Base-by-base conservation (phyloP, 2,888 invertebrate species). In the Candidula unifasciata region DNA sequence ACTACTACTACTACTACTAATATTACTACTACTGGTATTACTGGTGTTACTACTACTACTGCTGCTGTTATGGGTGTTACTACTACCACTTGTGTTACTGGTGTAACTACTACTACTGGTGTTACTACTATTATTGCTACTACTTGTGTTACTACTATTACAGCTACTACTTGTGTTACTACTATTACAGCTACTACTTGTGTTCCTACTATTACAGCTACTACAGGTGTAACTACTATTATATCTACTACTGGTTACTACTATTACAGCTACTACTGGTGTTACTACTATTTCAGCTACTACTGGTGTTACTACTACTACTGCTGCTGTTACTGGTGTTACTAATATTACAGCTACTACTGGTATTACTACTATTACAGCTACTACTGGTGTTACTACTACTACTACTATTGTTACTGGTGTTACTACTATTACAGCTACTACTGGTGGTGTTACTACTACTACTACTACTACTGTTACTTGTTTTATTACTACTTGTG, bases 101-200 rank as follows among this genome's bases (percentile, higher is more conserved):
- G 16, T 74, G 18, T 44, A 37, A 44, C 37, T 74, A n/a, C 74
- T 74, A 44, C 74, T 10, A 44, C 74, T 10, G 18, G 37, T 74
- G 37, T 10, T 74, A n/a, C 74, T 74, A 44, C 74, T 74, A 44
- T 44, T 74, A 44, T 44, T 74, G 3, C 74, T 74, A 44, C 52
- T 74, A n/a, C 73, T 71, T 10, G 27, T 71, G 27, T 21, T 71
- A 27, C 64, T 64, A 27, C 27, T 64, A 27, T 21, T 27, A 27
- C 64, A 8, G 18, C 64, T 27, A 27, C 3, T 27, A 27, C 64
- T 27, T 8, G 16, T 27, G 3, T 21, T 27, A 2, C 64, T 27
- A 27, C 64, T 27, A 27, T 21, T 64, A 27, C 64, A 8, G 18
- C 64, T 27, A 27, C 64, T 27, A 27, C 27, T 64, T 5, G 6